Evolutionary conservation across 2,113 vertebrate species (phyloP).

Genomic region (Atrichornis clamosus): DNA sequence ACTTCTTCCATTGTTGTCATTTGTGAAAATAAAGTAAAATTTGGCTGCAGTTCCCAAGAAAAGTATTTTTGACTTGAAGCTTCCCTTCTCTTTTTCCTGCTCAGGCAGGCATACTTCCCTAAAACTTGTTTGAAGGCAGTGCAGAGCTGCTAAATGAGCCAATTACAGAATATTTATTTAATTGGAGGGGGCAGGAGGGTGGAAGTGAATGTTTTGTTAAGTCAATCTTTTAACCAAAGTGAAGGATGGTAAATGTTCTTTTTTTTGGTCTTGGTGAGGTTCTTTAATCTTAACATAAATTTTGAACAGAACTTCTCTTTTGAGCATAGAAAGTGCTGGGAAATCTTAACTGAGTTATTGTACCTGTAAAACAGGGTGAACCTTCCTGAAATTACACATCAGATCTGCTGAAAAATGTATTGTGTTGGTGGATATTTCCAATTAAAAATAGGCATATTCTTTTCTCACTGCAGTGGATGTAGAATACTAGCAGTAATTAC

Average conservation of each 20-base stretch:
- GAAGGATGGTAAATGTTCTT: background rate
- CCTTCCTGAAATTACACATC: background rate
- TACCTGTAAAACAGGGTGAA: background rate
- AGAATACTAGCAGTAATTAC: background rate
- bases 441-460: background rate
- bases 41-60: background rate
- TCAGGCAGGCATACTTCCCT: background rate
- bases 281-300: background rate
- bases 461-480: background rate
- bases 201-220: background rate
- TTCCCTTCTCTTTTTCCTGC: background rate
- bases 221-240: background rate
- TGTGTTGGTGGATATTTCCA: background rate
- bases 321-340: background rate
- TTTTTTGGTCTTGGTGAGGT: background rate
- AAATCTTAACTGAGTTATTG: background rate
- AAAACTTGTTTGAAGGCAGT: background rate
- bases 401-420: background rate
- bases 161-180: background rate
- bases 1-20: background rate
- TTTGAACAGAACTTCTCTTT: background rate
- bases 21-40: background rate
- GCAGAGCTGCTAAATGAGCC: background rate
- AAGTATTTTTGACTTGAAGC: background rate
- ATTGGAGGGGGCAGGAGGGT: rapidly evolving